These are phyloP conservation scores for Crotophaga sulcirostris DNA, from an alignment of 2,113 vertebrate genomes.

Conservation along the genomic window DNA sequence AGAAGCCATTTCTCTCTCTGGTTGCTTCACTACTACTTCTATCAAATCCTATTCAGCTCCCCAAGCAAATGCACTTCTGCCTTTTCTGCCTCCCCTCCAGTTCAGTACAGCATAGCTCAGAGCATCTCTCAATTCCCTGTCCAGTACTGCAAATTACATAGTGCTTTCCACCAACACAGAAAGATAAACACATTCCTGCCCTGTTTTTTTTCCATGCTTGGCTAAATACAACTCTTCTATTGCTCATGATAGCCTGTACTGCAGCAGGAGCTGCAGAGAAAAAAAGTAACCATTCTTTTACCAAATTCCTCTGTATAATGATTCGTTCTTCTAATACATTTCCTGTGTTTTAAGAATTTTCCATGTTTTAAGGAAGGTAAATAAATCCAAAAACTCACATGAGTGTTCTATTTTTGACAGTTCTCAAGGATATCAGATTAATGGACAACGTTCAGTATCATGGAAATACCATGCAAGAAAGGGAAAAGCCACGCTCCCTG, in stretches of 20 bases:
- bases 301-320: not conserved
- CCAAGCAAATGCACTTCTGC: not conserved
- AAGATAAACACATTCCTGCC: not conserved
- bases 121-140: not conserved
- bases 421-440: slow-evolving; percentile 64
- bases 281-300: not conserved
- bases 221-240: not conserved
- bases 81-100: not conserved
- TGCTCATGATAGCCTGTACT: not conserved
- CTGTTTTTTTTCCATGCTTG: not conserved
- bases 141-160: not conserved
- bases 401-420: slow-evolving; percentile 41
- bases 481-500: slow-evolving; percentile 14
- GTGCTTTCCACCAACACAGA: not conserved
- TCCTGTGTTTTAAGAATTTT: slow-evolving; percentile 11
- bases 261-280: not conserved
- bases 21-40: not conserved
- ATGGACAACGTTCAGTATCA: not conserved
- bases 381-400: slow-evolving; percentile 49
- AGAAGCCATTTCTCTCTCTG: not conserved
- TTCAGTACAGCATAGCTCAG: not conserved
- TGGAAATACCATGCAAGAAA: not conserved
- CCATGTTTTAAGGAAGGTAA: slow-evolving; percentile 8
- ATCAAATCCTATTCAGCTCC: not conserved
- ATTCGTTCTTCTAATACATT: not conserved